These are phyloP conservation scores for Luidia sarsii DNA, from an alignment of 53 echinoderm and acorn worm species.

Conservation along the genomic window DNA sequence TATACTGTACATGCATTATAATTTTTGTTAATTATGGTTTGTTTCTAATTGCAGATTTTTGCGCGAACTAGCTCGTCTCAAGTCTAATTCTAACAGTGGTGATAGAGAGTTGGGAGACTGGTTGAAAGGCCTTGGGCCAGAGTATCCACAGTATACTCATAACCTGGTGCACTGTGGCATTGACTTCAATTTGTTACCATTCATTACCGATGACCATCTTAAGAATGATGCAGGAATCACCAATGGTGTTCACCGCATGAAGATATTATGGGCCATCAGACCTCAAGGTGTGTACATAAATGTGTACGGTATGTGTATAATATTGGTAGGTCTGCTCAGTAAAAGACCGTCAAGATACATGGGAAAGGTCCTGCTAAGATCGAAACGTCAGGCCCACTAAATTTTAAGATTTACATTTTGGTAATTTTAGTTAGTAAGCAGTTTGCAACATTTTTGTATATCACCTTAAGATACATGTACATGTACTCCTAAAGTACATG, in stretches of 20 bases:
- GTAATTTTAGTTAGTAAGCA: too few relatives aligned
- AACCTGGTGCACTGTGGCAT: constrained; percentile 97
- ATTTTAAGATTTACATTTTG: too few relatives aligned
- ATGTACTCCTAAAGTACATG: not conserved
- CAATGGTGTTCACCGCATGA: constrained; percentile 97
- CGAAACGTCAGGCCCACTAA: too few relatives aligned
- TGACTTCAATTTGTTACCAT: constrained; percentile 81
- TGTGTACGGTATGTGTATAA: too few relatives aligned
- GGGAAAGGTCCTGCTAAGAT: not conserved
- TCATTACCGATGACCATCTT: constrained; percentile 81
- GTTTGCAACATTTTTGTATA: too few relatives aligned
- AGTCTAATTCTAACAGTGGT: constrained; percentile 86
- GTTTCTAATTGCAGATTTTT: constrained; percentile 66
- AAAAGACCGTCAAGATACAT: too few relatives aligned
- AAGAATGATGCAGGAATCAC: constrained; percentile 88
- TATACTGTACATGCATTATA: not conserved
- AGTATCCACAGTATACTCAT: constrained; percentile 95
- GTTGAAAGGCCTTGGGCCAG: constrained; percentile 90
- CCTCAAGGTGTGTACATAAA: constrained; percentile 72
- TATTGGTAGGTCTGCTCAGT: too few relatives aligned
- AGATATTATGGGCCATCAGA: constrained; percentile 78
- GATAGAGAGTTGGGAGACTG: constrained; percentile 91
- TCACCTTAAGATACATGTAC: not conserved
- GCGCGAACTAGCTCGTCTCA: constrained; percentile 81
- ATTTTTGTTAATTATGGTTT: too few relatives aligned